phyloP scores from a whole-genome alignment of 2,113 vertebrate genomes.

The Datnioides undecimradiatus region DNA sequence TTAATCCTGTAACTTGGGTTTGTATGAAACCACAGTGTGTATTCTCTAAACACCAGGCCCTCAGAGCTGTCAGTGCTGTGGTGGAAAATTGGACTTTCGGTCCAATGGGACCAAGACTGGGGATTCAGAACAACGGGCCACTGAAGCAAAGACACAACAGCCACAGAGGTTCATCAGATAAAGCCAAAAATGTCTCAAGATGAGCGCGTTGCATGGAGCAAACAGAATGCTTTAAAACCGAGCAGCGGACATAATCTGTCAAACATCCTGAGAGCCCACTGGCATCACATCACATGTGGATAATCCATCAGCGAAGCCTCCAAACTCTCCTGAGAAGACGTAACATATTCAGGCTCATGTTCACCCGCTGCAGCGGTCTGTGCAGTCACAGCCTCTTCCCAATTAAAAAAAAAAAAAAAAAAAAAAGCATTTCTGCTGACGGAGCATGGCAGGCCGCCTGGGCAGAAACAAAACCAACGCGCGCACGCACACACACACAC shows the following conservation, averaged over 20 bases:
- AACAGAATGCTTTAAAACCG: neutral
- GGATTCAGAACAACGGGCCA: no score
- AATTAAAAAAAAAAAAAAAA: constrained; percentile 48
- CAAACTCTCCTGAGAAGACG: neutral
- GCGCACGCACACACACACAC: no score
- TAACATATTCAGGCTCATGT: neutral
- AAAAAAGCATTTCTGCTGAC: constrained; percentile 58
- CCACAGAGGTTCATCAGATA: neutral
- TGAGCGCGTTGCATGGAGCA: neutral
- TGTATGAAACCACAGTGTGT: no score
- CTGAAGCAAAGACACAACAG: no score
- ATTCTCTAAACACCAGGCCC: no score
- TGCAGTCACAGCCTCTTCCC: neutral
- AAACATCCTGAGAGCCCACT: neutral
- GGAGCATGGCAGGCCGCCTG: constrained; percentile 14
- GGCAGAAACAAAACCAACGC: constrained; percentile 23
- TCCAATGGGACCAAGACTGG: no score
- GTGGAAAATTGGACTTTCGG: no score
- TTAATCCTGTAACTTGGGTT: no score
- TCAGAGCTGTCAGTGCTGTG: no score
- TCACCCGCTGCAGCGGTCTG: neutral
- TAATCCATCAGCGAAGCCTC: neutral
- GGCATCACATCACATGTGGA: neutral
- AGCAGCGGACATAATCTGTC: neutral
- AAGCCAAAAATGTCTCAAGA: neutral